These are phyloP conservation scores for Hucho hucho DNA, from an alignment of 2,113 vertebrate species.

Conservation along the genomic window DNA sequence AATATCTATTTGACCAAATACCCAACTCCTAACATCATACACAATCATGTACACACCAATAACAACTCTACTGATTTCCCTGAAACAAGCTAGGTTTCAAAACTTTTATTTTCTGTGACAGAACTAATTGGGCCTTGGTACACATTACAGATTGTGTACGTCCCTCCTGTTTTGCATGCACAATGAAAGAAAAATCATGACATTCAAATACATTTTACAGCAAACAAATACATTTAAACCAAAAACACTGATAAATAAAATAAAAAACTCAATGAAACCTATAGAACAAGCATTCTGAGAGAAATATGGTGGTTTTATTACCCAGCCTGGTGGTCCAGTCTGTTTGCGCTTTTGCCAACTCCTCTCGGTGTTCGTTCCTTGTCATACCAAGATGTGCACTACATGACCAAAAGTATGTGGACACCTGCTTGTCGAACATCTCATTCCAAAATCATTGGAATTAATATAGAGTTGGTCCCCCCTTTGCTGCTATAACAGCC, in stretches of 20 bases:
- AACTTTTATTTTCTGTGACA: slow-evolving; percentile 6
- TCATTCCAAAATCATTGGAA: too few species aligned
- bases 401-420: too few species aligned
- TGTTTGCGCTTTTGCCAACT: too few species aligned
- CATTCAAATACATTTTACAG: slow-evolving; percentile 9
- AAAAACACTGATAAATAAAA: background rate
- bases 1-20: background rate
- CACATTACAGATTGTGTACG: background rate
- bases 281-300: background rate
- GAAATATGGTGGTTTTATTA: background rate
- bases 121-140: background rate
- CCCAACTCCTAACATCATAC: background rate
- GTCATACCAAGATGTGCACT: too few species aligned
- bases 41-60: background rate
- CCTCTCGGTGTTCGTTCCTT: too few species aligned
- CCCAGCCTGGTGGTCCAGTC: background rate
- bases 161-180: background rate
- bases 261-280: too few species aligned
- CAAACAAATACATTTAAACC: slow-evolving; percentile 4
- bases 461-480: too few species aligned
- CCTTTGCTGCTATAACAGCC: too few species aligned
- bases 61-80: too few species aligned
- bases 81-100: background rate
- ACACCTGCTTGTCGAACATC: too few species aligned
- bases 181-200: background rate